Evolutionary conservation across 2,888 invertebrate genomes (phyloP), one percentile per base, ranked within the genome.

Genomic region (Megastigmus dorsalis): DNA sequence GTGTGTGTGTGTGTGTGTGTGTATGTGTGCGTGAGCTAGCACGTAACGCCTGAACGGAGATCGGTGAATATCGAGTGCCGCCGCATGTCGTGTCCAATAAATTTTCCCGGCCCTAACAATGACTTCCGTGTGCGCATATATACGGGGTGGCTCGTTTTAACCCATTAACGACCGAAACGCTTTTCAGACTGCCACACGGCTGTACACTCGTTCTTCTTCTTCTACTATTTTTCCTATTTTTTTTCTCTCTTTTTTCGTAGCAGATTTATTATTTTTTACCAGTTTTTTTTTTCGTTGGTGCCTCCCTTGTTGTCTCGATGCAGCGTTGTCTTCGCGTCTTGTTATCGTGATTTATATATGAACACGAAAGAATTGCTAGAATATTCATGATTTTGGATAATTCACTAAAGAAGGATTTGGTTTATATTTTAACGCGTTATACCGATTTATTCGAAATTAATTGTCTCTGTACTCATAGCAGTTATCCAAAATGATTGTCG

Each of bases 61-160:
- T 62, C 63, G 62, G 33, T 69, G 74, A 74, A 74, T 74, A 73
- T 67, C 60, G 72, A 73, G 67, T 59, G 54, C 36, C n/a, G 55
- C 62, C 55, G 15, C 43, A 20, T 30, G 55, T 67, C 65, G 50
- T n/a, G 38, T 62, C 67, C 62, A 68, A 74, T 74, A 74, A 68
- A 74, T 74, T 74, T 54, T 67, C 54, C 60, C n/a, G 18, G 26
- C 33, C 33, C 10, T 41, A 65, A 74, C 73, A 74, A 74, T 67
- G 57, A 67, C 67, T 73, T 73, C 50, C 57, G 48, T 38, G 26
- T 7, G n/a, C 23, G 38, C 36, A 28, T n/a, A 41, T 48, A 38
- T 38, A 62, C 45, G 62, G 63, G 63, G 65, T 71, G 71, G 57
- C 65, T 48, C 57, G 33, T 55, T 72, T 66, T 70, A 54, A 70